A percentile compares a stretch with the other conserved stretches of the same genome.
phyloP scores from a whole-genome alignment of 2,797 vertebrate genomes.

The Hydrophis major region DNA sequence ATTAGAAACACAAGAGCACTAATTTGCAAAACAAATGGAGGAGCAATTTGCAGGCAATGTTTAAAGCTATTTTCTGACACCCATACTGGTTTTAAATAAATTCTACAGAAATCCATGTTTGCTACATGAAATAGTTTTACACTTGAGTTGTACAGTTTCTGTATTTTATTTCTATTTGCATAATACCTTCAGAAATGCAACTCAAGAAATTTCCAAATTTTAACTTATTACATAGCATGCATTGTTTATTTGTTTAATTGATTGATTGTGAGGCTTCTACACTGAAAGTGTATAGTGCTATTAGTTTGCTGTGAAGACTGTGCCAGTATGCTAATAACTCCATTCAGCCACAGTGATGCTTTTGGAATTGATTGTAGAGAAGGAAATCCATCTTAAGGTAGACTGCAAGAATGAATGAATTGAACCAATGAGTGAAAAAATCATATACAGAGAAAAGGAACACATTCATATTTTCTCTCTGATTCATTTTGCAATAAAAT shows the following conservation, averaged over 20 bases:
- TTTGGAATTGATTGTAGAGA: neutral
- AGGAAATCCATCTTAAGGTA: neutral
- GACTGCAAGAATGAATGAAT: neutral
- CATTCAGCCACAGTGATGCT: neutral
- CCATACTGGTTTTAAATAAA: neutral
- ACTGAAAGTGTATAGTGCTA: neutral
- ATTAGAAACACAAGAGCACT: neutral
- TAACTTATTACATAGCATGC: neutral
- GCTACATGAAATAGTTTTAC: neutral
- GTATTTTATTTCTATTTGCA: neutral
- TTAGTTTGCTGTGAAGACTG: neutral
- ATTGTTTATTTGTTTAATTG: neutral
- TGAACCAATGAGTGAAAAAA: neutral
- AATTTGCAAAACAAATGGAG: neutral
- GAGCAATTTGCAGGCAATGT: neutral
- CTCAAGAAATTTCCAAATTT: neutral
- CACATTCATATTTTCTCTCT: neutral
- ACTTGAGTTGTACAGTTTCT: neutral
- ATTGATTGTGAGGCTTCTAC: neutral
- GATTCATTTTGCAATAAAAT: neutral
- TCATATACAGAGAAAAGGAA: neutral
- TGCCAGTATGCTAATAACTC: neutral
- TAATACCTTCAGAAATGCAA: neutral
- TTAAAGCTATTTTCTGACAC: neutral
- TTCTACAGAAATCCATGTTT: neutral